Conservation (phyloP, 1,140 invertebrate species). For the Caenorhabditis remanei region DNA sequence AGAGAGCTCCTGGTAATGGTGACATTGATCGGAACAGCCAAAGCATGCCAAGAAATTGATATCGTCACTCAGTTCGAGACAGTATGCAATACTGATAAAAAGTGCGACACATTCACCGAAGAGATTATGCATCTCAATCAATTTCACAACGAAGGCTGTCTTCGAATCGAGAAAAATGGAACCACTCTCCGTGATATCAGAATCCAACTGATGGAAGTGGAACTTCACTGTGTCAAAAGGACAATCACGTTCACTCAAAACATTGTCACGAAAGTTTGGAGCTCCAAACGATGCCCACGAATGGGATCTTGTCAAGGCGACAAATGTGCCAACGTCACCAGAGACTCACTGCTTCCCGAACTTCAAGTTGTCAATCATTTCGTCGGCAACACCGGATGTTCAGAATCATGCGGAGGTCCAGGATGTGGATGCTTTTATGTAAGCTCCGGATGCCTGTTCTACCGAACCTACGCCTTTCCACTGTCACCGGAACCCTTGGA, state of each 20-base stretch:
- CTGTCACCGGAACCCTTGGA: neutral
- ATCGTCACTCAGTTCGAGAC: too few relatives aligned
- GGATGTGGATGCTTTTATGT: constrained; percentile 40
- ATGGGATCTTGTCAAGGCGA: constrained; percentile 27
- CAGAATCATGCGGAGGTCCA: constrained; percentile 31
- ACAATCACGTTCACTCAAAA: neutral
- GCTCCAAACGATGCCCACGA: constrained; percentile 23
- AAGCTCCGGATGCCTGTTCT: constrained; percentile 43
- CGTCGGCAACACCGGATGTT: constrained; percentile 1
- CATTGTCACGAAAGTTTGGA: neutral
- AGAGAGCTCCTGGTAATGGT: too few relatives aligned
- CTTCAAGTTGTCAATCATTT: neutral
- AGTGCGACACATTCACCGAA: neutral
- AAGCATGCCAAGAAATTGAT: too few relatives aligned
- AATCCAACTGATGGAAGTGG: neutral
- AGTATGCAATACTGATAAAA: neutral
- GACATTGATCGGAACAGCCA: too few relatives aligned
- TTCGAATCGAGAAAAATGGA: neutral
- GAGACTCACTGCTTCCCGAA: neutral
- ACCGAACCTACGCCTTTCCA: constrained; percentile 31
- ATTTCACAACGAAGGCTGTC: neutral
- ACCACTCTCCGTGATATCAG: neutral
- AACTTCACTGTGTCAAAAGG: neutral
- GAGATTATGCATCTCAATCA: neutral
- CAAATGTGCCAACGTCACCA: constrained; percentile 17